Evolutionary conservation across 2,888 invertebrate species (phyloP).

Genomic region (Clistopyga incitator): DNA sequence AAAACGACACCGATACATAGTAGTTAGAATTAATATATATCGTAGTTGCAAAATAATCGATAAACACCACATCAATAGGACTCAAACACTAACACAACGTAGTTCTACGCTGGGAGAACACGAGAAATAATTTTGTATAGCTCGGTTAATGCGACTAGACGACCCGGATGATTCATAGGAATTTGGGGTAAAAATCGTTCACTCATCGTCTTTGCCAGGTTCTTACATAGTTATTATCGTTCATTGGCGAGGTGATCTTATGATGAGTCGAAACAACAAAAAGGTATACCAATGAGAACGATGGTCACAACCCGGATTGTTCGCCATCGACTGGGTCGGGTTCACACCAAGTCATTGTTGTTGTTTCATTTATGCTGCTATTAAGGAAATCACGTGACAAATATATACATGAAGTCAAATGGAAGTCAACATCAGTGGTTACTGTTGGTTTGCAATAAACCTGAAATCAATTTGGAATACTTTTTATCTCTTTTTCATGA

Average conservation of each 20-base stretch:
- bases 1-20: conserved; percentile 80
- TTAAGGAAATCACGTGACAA: conserved; percentile 4
- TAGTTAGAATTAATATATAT: conserved; percentile 71
- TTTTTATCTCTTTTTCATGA: too few species aligned
- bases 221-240: conserved; percentile 33
- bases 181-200: conserved; percentile 53
- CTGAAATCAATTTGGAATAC: too few species aligned
- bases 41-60: conserved; percentile 78
- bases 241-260: conserved; percentile 42
- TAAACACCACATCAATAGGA: conserved; percentile 82
- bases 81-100: conserved; percentile 79
- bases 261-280: conserved; percentile 29
- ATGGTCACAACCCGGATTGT: conserved; percentile 37
- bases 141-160: conserved; percentile 53
- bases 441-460: too few species aligned
- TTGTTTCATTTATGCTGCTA: conserved; percentile 41
- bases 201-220: conserved; percentile 49
- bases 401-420: too few species aligned
- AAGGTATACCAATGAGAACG: neutral
- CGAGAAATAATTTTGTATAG: conserved; percentile 60
- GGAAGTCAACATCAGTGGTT: too few species aligned
- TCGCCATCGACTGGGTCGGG: conserved; percentile 8
- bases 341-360: conserved; percentile 30
- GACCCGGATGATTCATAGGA: conserved; percentile 45
- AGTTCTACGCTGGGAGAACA: conserved; percentile 75